These are phyloP conservation scores for Entomyzon cyanotis DNA, from an alignment of 2,113 vertebrate species.

Conservation along the genomic window DNA sequence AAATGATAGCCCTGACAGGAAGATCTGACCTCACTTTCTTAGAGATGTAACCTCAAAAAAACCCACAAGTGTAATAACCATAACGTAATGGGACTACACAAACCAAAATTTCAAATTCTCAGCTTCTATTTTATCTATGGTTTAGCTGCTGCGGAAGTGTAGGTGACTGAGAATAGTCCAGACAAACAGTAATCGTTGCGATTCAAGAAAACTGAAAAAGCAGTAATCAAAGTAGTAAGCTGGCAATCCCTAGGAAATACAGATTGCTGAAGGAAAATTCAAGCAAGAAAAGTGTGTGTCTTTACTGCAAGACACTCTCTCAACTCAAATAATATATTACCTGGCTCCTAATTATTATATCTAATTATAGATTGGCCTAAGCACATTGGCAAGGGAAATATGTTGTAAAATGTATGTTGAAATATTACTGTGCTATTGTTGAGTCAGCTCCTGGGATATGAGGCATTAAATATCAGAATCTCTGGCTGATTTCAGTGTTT, in stretches of 20 bases:
- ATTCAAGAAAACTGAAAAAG: neutral
- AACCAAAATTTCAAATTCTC: neutral
- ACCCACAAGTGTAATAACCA: neutral
- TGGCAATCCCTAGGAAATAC: neutral
- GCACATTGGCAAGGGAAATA: neutral
- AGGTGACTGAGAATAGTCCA: neutral
- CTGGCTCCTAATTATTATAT: neutral
- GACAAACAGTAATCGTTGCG: neutral
- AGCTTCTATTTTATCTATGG: neutral
- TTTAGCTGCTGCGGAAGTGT: neutral
- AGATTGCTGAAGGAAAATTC: neutral
- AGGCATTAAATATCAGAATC: neutral
- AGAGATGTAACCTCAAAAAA: neutral
- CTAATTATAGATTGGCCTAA: constrained; percentile 34
- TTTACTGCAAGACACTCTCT: neutral
- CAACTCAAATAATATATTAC: neutral
- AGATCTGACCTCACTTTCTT: neutral
- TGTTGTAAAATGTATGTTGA: neutral
- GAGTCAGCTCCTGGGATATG: neutral
- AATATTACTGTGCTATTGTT: constrained; percentile 29
- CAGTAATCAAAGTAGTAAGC: neutral
- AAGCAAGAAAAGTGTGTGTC: neutral
- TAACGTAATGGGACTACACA: neutral
- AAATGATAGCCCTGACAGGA: neutral
- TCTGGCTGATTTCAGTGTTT: constrained; percentile 5